Evolutionary conservation across 2,888 invertebrate species (phyloP), one percentile per base, ranked within the genome.

Genomic region (Apantesis nais): DNA sequence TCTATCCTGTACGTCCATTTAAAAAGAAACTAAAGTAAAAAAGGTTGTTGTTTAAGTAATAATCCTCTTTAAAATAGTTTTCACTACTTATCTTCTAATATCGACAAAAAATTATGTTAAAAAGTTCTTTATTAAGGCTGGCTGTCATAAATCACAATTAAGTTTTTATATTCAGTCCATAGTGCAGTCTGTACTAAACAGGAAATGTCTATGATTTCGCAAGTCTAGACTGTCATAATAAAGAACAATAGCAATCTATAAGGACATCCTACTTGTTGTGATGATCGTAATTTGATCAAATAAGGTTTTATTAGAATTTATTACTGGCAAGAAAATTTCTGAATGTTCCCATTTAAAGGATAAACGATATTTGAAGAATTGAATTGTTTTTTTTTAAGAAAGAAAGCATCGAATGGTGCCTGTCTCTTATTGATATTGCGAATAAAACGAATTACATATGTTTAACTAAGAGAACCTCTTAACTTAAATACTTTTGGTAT

Each of bases 221-320:
- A 63, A 19, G 7, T 22, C 44, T 29, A 29, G 16, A 31, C 44
- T 0, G 22, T 9, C 25, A 29, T 9, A 31, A 12, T 29, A 34
- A 34, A 44, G 44, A 63, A 19, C 31, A 44, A 22, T 22, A 44
- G 31, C 67, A 69, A 63, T 69, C 71, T 61, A 62, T 78, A 73
- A 68, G 75, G 60, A 74, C 66, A 39, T n/a, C n/a, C 71, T 68
- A 62, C 70, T 71, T 74, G 58, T 44, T 64, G 22, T 1, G 62
- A 68, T 63, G 55, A 62, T 62, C 52, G 62, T 63, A 55, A 68
- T 68, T 68, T 64, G 12, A 41, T 31, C 68, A 44, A 68, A 68
- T 68, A 68, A 68, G 68, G 64, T 58, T 64, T 41, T 58, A 58
- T 68, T 58, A 62, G 29, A 68, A 31, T 58, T n/a, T 68, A 68